These are phyloP conservation scores for Mesitornis unicolor DNA, from an alignment of 2,113 vertebrate species.

Conservation along the genomic window DNA sequence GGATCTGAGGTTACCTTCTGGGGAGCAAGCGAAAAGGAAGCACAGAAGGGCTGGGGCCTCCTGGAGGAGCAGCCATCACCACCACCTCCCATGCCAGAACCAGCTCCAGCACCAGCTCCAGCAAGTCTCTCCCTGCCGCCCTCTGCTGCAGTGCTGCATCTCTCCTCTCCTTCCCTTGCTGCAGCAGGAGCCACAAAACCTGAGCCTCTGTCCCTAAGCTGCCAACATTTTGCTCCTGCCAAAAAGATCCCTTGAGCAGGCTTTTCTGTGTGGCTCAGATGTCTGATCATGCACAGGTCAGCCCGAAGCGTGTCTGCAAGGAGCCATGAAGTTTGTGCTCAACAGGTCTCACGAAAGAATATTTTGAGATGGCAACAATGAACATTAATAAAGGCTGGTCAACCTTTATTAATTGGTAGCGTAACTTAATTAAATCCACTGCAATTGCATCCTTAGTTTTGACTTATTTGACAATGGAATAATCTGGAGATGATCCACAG, in stretches of 20 bases:
- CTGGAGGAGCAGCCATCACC: background rate
- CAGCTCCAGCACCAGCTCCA: background rate
- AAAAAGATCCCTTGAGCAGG: rapidly evolving
- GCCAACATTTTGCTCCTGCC: background rate
- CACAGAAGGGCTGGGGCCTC: background rate
- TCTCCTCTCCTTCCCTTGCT: background rate
- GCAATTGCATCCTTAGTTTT: background rate
- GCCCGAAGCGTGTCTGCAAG: rapidly evolving
- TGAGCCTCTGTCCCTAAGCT: background rate
- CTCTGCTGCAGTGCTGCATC: background rate
- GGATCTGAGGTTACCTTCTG: background rate
- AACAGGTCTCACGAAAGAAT: background rate
- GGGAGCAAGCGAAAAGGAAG: background rate
- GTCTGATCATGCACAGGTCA: background rate
- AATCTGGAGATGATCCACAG: background rate
- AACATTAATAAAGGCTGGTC: background rate
- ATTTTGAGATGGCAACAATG: background rate
- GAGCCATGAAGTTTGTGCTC: background rate
- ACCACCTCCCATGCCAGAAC: background rate
- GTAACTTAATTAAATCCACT: background rate
- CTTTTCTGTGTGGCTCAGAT: rapidly evolving
- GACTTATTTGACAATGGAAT: background rate
- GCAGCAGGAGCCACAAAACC: rapidly evolving
- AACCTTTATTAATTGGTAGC: background rate
- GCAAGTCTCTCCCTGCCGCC: background rate